Base-by-base conservation (phyloP, 2,797 vertebrate species). In the Rhinichthys osculus region DNA sequence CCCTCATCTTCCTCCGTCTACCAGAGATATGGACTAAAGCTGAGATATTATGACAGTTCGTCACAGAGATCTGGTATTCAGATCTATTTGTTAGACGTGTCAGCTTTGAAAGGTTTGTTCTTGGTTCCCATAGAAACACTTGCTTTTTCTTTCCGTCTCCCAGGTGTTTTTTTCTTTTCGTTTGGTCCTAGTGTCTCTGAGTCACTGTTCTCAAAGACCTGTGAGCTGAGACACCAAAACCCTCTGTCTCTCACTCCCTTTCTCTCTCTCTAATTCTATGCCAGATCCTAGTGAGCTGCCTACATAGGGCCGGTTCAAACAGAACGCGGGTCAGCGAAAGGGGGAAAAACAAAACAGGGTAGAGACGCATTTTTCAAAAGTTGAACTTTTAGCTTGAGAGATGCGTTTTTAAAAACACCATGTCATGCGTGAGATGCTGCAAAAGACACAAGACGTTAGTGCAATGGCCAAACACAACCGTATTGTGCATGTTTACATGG, bases 111-210 rank as follows among this genome's bases (percentile, higher is more conserved):
- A 84, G 66, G 64, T 78, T 42, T 50, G n/a, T 71, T 50, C 72
- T 82, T 4, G 42, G 77, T 90, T 91, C 83, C 91, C 90, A 89
- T 86, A 88, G 89, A 88, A 90, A 92, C 86, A 40, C 88, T 85
- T 70, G 78, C 72, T 86, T 47, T 47, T 89, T 76, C 62, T 88
- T 82, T 76, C 70, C 74, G 17, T 50, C 78, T 85, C 38, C 38
- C 38, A 38, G 38, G 38, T 38, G 38, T 38, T 38, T 38, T 38
- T 30, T 71, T 80, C 74, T 78, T 83, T 71, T 80, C 80, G 73
- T 64, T 62, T 21, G 67, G 66, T 74, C 59, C 86, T 35, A 17
- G 74, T 54, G 86, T 85, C 79, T 59, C 72, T 82, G 88, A 91
- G 84, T 88, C 86, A 83, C 76, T 40, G 30, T 88, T 85, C 80